Conservation (phyloP, 30 jellyfish, hydroid and myxozoan genomes). For the Hydractinia symbiolongicarpus region DNA sequence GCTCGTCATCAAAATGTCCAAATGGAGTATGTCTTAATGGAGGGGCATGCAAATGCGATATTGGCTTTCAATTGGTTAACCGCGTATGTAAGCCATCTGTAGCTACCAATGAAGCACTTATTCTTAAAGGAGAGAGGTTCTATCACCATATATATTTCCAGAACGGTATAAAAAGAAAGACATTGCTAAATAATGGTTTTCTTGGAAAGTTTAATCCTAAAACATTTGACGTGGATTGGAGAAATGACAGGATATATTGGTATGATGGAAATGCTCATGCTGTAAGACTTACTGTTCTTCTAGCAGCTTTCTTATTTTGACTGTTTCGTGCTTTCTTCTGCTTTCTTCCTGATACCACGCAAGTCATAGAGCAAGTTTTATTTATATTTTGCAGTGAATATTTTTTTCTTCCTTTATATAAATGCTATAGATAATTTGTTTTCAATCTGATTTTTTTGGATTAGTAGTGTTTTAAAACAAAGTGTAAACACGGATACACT, state of each 20-base stretch:
- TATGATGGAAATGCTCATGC: neutral
- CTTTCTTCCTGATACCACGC: no score
- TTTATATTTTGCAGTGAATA: no score
- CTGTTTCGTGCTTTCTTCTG: no score
- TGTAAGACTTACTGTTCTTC: neutral
- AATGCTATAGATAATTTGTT: no score
- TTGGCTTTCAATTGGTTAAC: neutral
- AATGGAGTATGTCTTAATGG: neutral
- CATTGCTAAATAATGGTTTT: neutral
- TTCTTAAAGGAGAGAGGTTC: neutral
- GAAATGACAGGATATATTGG: neutral
- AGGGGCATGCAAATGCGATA: neutral
- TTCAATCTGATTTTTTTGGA: no score
- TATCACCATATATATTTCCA: neutral
- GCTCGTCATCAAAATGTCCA: neutral
- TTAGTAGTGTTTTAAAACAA: no score
- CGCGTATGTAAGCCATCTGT: neutral
- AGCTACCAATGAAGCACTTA: neutral
- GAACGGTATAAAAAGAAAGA: neutral
- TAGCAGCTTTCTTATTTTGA: no score
- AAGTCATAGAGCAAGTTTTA: no score
- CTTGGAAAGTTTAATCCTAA: neutral
- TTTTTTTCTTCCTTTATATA: no score
- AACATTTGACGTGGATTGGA: constrained; percentile 10
- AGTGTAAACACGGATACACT: no score